phyloP scores from a whole-genome alignment of 2,113 vertebrate species.

The Scolopax mira region DNA sequence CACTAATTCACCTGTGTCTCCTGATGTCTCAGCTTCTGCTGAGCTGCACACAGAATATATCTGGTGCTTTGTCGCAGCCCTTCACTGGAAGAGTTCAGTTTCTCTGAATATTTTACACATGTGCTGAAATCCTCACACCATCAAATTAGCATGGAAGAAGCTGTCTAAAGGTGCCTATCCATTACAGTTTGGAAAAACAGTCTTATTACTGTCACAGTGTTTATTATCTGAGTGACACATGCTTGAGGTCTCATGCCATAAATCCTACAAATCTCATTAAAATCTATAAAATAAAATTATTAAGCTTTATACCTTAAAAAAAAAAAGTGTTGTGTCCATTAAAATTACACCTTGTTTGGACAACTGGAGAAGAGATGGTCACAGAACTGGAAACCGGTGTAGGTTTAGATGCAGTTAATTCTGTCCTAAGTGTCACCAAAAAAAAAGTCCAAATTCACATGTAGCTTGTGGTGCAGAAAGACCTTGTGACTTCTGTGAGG shows the following conservation, averaged over 20 bases:
- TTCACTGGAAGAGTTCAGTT: not conserved
- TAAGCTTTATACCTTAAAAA: not conserved
- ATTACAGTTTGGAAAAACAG: too few species aligned
- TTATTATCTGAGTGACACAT: not conserved
- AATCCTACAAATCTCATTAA: not conserved
- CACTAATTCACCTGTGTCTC: not conserved
- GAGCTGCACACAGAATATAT: not conserved
- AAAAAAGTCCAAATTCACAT: not conserved
- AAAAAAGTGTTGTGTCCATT: too few species aligned
- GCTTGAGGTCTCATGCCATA: not conserved
- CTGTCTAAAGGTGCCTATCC: not conserved
- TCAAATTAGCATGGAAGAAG: too few species aligned
- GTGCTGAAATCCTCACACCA: not conserved
- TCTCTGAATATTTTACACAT: not conserved
- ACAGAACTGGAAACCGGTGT: too few species aligned
- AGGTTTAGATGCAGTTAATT: not conserved
- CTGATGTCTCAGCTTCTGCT: not conserved
- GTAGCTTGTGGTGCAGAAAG: not conserved
- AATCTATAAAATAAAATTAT: not conserved
- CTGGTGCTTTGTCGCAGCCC: not conserved
- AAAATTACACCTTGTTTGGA: too few species aligned
- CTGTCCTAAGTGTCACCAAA: not conserved
- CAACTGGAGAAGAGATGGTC: too few species aligned
- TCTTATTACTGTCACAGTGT: not conserved
- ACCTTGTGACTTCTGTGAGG: not conserved